Base-by-base conservation (phyloP, 2,888 invertebrate species). In the Argyresthia albistria region DNA sequence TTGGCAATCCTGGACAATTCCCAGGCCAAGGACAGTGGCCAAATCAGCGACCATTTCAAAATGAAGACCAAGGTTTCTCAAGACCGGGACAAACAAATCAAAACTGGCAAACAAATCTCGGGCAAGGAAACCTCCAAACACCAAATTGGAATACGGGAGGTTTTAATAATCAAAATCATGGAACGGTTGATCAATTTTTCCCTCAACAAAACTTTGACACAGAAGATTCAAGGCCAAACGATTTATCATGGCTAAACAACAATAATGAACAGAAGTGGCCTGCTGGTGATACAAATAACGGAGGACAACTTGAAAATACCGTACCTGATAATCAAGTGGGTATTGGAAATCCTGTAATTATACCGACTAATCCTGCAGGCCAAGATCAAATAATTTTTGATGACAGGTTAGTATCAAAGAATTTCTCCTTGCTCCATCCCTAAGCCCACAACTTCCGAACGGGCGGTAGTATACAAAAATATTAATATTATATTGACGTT, bases 301-400 rank as follows among this genome's bases (percentile, higher is more conserved):
- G n/a, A n/a, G n/a, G n/a, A n/a, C n/a, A n/a, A n/a, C n/a, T n/a
- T n/a, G n/a, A n/a, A n/a, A n/a, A n/a, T n/a, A 25, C 25, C 25
- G 3, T 25, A 6, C 25, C 25, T 25, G 25, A 25, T 25, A 25
- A 25, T 6, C 25, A 25, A 8, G 61, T 61, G 4, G 56, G 53
- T 14, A 67, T 69, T 52, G 70, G 66, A 14, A 63, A 60, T 55
- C 65, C 65, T 8, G 71, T 69, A 14, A 35, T 57, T 42, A 55
- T 67, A 35, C 53, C 58, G 8, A 50, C 57, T 43, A 16, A 11
- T 10, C 59, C 60, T 10, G 43, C 57, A 16, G 49, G 55, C 50
- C 53, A 58, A 8, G 59, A 54, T 50, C 58, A 60, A 54, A 57
- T 60, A 43, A 39, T 58, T 36, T 62, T 62, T 53, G 53, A 58